Conservation (phyloP, 1,140 invertebrate species). For the Lordiphosa mommai region DNA sequence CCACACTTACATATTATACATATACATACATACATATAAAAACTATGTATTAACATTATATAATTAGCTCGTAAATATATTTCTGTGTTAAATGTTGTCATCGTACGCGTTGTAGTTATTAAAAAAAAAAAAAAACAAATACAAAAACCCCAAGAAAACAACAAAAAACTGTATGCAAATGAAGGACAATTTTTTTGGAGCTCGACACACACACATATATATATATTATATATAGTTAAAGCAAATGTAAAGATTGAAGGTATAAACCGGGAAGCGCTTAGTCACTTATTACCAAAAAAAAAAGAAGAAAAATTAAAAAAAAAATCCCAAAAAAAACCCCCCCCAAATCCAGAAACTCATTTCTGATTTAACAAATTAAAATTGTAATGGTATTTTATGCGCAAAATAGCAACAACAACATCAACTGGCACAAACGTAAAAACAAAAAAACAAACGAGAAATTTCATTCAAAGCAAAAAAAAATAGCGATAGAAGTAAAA, state of each 20-base stretch:
- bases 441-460: constrained; percentile 6
- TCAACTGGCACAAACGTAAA: not conserved
- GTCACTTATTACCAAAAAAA: constrained; percentile 24
- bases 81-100: constrained; percentile 79
- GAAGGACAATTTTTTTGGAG: constrained; percentile 4
- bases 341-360: constrained; percentile 27
- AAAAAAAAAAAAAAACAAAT: constrained; percentile 39
- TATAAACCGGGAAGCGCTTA: constrained; percentile 32
- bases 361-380: constrained; percentile 7
- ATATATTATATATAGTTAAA: constrained; percentile 51
- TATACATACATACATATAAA: constrained; percentile 32
- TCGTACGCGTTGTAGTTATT: constrained; percentile 79
- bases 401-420: constrained; percentile 11
- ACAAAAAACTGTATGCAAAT: not conserved
- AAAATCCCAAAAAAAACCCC: constrained; percentile 35
- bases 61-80: constrained; percentile 74
- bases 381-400: constrained; percentile 50
- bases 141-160: constrained; percentile 6
- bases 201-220: constrained; percentile 17
- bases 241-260: constrained; percentile 51
- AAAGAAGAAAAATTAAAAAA: constrained; percentile 10
- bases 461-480: constrained; percentile 31
- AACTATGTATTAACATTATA: constrained; percentile 31
- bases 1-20: constrained; percentile 22
- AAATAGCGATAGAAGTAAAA: constrained; percentile 12